Base-by-base conservation (phyloP, 1,140 invertebrate species). In the Trichoplusia ni region DNA sequence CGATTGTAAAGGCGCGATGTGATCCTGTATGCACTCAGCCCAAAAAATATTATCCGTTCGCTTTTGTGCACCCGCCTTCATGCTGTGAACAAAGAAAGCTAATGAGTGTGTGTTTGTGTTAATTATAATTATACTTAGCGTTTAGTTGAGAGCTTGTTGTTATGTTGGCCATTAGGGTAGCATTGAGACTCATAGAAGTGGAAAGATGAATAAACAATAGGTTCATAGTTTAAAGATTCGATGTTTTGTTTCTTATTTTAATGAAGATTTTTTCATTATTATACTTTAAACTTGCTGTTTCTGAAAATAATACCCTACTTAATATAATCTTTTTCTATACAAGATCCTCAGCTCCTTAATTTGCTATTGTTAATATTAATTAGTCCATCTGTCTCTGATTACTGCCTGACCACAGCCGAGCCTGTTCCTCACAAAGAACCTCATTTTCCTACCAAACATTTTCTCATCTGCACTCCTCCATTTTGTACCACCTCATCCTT, bases 1-100 rank as follows among this genome's bases (percentile, higher is more conserved):
- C 80, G 82, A 82, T 75, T 78, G 79, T 77, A 84, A 79, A 84
- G 79, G 81, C 78, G 75, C 70, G 70, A 70, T 79, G 77, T 75
- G 81, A 84, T 81, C 71, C 76, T 69, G 60, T 61, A 58, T 58
- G 54, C 58, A 49, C 33, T 49, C 31, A 49, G 56, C 56, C 40
- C 29, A 61, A 61, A 60, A 58, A 58, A 61, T 49, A 61, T 61
- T 61, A 49, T 58, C 37, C 54, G 54, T 35, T 19, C 29, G 42
- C 29, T 61, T 38, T 61, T 49, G 38, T 61, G 23, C 31, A 61
- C 53, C 9, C 37, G 31, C 31, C 21, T 42, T 58, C 19, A 51
- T 35, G 14, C n/a, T 8, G n/a, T 35, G 44, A 47, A 51, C 47
- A 51, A 51, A 51, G 47, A 51, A 51, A 37, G 8, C 23, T 58